Conservation (phyloP, 2,797 vertebrate species). For the Sebastes trivittatus region DNA sequence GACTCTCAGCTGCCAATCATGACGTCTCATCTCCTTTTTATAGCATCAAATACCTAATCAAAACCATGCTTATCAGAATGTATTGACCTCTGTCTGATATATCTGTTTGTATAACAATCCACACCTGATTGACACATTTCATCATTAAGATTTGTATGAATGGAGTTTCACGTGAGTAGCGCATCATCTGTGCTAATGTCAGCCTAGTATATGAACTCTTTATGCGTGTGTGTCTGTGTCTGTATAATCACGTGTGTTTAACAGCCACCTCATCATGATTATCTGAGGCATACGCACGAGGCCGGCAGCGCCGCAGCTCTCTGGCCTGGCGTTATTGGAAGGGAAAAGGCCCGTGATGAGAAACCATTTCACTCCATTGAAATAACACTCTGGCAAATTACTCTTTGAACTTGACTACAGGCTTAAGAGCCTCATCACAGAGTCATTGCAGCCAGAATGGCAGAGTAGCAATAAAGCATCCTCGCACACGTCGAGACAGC, state of each 20-base stretch:
- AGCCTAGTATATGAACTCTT: background rate
- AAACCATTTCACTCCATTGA: slow-evolving; percentile 67
- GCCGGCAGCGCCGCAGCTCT: slow-evolving; percentile 5
- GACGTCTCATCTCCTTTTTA: too few species aligned
- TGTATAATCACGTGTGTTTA: slow-evolving; percentile 29
- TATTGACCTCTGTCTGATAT: too few species aligned
- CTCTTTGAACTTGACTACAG: slow-evolving; percentile 73
- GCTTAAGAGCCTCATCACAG: slow-evolving; percentile 69
- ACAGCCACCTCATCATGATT: slow-evolving; percentile 41
- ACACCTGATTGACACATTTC: background rate
- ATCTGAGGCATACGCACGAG: slow-evolving; percentile 16
- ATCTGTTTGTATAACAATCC: too few species aligned
- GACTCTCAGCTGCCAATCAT: too few species aligned
- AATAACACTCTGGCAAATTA: slow-evolving; percentile 72
- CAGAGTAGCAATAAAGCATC: slow-evolving; percentile 70
- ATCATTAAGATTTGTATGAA: background rate
- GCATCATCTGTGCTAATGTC: background rate
- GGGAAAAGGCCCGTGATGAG: slow-evolving; percentile 50
- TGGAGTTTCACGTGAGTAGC: rapidly evolving
- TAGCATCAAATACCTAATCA: too few species aligned
- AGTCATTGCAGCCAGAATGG: slow-evolving; percentile 70
- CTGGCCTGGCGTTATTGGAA: slow-evolving; percentile 43
- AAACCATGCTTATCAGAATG: too few species aligned
- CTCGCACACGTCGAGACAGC: slow-evolving; percentile 50
- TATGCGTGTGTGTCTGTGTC: background rate